These are phyloP conservation scores for Artibeus jamaicensis DNA, from an alignment of 2,797 vertebrate genomes.

Conservation along the genomic window DNA sequence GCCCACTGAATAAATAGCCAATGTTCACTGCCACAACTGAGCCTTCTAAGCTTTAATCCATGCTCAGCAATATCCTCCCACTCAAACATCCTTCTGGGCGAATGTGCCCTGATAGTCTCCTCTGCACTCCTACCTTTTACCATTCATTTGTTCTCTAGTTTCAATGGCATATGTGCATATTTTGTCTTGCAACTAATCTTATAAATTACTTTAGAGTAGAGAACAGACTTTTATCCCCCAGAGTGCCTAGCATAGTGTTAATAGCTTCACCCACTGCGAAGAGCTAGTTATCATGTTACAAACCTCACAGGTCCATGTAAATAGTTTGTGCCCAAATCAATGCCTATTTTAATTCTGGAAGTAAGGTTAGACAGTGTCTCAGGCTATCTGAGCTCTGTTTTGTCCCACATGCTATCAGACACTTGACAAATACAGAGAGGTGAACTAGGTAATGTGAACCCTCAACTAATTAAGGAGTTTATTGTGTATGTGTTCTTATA, in stretches of 20 bases:
- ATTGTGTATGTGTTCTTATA: not conserved
- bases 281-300: not conserved
- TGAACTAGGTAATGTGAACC: conserved; percentile 5
- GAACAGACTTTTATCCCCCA: not conserved
- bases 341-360: not conserved
- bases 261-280: not conserved
- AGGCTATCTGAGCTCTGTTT: conserved; percentile 36
- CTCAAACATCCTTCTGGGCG: not conserved
- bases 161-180: not conserved
- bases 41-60: not conserved
- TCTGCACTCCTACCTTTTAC: not conserved
- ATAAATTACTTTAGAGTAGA: not conserved
- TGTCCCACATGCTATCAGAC: conserved; percentile 54
- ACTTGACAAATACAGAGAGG: conserved; percentile 1
- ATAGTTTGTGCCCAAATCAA: not conserved
- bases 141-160: not conserved
- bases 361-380: not conserved
- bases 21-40: not conserved
- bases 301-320: not conserved
- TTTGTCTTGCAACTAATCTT: not conserved
- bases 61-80: not conserved
- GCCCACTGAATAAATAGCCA: not conserved
- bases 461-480: conserved; percentile 47
- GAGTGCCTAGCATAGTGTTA: not conserved
- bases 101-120: not conserved